These are phyloP conservation scores for Danio albolineatus DNA, from an alignment of 2,797 vertebrate species.

Conservation along the genomic window DNA sequence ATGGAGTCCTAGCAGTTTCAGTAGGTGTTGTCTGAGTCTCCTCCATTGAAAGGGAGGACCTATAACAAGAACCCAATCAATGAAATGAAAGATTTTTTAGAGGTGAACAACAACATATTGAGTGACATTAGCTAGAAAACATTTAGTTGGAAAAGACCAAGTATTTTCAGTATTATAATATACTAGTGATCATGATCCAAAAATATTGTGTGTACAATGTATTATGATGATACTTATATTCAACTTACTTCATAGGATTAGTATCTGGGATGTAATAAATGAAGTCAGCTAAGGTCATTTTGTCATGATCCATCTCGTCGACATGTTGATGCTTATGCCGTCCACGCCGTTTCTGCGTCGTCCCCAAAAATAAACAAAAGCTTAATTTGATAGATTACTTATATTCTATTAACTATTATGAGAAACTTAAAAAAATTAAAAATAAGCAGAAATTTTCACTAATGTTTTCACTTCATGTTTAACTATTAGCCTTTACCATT, in stretches of 20 bases:
- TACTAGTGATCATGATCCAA: not conserved
- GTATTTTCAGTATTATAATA: not conserved
- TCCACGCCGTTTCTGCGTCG: not conserved
- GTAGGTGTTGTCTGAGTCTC: slow-evolving; percentile 18
- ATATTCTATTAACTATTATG: not conserved
- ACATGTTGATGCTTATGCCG: not conserved
- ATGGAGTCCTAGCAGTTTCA: slow-evolving; percentile 1
- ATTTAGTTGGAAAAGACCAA: too few species aligned
- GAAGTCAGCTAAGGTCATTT: slow-evolving; percentile 97
- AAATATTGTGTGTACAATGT: not conserved
- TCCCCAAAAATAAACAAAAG: too few species aligned
- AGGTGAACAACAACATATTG: not conserved
- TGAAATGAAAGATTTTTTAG: not conserved
- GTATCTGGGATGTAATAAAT: slow-evolving; percentile 91
- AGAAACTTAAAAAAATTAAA: too few species aligned
- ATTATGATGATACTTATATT: not conserved
- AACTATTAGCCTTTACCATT: slow-evolving; percentile 39
- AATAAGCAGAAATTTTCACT: too few species aligned
- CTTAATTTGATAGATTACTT: not conserved
- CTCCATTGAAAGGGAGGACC: slow-evolving; percentile 30
- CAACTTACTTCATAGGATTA: slow-evolving; percentile 93
- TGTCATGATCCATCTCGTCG: slow-evolving; percentile 83
- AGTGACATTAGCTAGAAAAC: too few species aligned
- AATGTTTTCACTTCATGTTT: too few species aligned
- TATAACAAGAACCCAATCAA: slow-evolving; percentile 18